These are phyloP conservation scores for Nemapogon koenigi DNA, from an alignment of 2,888 invertebrate species.

Conservation along the genomic window DNA sequence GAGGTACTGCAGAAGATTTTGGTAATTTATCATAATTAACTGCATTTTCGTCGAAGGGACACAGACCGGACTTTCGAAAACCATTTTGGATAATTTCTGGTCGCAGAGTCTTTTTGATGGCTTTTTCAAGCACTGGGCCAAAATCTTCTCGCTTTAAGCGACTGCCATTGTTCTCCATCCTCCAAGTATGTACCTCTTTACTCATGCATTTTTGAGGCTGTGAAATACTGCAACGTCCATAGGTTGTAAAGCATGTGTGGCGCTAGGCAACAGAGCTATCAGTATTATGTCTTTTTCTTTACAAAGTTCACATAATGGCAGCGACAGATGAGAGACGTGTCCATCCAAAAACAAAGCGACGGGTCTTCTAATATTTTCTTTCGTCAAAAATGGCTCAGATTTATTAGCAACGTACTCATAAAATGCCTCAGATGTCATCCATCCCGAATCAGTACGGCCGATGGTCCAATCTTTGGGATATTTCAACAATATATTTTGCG, in stretches of 20 bases:
- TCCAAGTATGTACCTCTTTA: too few relatives aligned
- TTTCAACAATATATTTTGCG: conserved; percentile 7
- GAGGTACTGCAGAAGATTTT: too few relatives aligned
- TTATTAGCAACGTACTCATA: conserved; percentile 16
- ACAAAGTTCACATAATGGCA: conserved; percentile 18
- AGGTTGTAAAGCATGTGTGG: conserved; percentile 16
- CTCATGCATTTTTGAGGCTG: conserved; percentile 9
- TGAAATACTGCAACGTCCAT: conserved; percentile 16
- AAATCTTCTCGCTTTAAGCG: background rate
- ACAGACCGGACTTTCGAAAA: conserved; percentile 1
- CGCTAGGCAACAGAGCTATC: conserved; percentile 13
- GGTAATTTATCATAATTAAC: background rate
- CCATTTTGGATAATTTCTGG: background rate
- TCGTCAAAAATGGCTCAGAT: conserved; percentile 19
- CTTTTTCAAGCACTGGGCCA: background rate
- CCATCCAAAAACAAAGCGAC: conserved; percentile 21
- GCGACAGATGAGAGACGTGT: conserved; percentile 18
- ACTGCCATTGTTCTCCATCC: background rate
- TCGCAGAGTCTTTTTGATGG: background rate
- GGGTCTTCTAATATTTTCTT: conserved; percentile 17
- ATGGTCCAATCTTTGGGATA: conserved; percentile 11
- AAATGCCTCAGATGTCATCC: conserved; percentile 16
- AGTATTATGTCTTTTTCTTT: conserved; percentile 18
- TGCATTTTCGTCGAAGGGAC: conserved; percentile 2
- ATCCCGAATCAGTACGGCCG: conserved; percentile 14